Base-by-base conservation (phyloP, 2,797 vertebrate genomes). In the Staurois parvus region DNA sequence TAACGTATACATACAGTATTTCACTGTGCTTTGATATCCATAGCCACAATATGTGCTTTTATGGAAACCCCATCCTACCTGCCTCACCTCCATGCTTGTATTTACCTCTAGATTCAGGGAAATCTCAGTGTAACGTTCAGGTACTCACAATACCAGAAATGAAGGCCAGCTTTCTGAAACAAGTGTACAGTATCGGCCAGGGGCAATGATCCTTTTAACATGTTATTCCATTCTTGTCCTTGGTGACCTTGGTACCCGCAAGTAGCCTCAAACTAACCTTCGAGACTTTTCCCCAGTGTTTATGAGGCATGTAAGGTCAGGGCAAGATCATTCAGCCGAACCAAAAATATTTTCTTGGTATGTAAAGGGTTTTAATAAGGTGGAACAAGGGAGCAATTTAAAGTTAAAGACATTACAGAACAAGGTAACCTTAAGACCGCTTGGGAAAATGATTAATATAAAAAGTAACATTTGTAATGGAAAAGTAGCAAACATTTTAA, bases 221-320 rank as follows among this genome's bases (percentile, higher is more conserved):
- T 62, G 75, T 62, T 78, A 84, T 72, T 79, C 74, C 28, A 13
- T 37, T 68, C 56, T 59, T 19, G 84, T 85, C 84, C 72, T 15
- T 40, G 37, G 1, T 81, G 78, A 81, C 84, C 84, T 85, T 85
- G 84, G 34, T 66, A 59, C 37, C 52, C 40, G 56, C 40, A 28
- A 21, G 66, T 45, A 70, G 66, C 62, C 28, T 42, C 34, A 32
- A 26, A 7, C 29, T 30, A 69, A 56, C 79, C 28, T 40, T 69
- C 21, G 48, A 48, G n/a, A 56, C 30, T 66, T 74, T 32, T 34
- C 26, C 40, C 28, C n/a, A 29, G 30, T n/a, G 56, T 73, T 78
- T 56, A 78, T 40, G 69, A 74, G 80, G 75, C 42, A 74, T 73
- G 64, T 59, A 28, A 83, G 80, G 80, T 79, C 80, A 87, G 66